These are phyloP conservation scores for Lamellibrachia luymesi DNA, from an alignment of 1,140 invertebrate genomes.

Conservation along the genomic window DNA sequence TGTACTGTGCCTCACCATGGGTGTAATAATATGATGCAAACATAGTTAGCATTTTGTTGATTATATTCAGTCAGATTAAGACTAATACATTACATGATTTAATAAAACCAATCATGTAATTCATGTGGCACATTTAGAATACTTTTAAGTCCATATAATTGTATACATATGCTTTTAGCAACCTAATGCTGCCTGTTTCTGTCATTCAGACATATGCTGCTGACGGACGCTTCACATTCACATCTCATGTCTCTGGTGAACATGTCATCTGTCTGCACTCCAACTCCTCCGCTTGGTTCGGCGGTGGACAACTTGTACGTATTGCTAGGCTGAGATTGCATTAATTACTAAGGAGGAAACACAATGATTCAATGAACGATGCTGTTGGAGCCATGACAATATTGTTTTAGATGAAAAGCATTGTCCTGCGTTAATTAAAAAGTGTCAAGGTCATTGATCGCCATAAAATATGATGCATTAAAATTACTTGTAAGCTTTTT, in stretches of 20 bases:
- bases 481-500: not conserved
- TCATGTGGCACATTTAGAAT: not conserved
- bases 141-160: not conserved
- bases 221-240: slow-evolving; percentile 92
- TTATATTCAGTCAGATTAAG: no score
- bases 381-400: not conserved
- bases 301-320: slow-evolving; percentile 52
- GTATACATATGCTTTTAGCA: not conserved
- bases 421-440: not conserved
- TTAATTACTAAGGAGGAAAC: not conserved
- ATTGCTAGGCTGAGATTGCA: not conserved
- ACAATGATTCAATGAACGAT: not conserved
- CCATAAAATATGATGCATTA: not conserved
- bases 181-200: not conserved
- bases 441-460: no score
- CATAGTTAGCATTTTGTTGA: not conserved
- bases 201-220: slow-evolving; percentile 73
- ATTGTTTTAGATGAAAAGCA: not conserved
- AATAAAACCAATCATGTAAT: not conserved
- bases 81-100: no score
- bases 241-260: slow-evolving; percentile 90
- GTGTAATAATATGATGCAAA: not conserved
- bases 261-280: slow-evolving; percentile 97
- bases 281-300: slow-evolving; percentile 71
- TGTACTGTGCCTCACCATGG: not conserved